These are phyloP conservation scores for Bombycilla garrulus DNA, from an alignment of 2,113 vertebrate species.

Conservation along the genomic window DNA sequence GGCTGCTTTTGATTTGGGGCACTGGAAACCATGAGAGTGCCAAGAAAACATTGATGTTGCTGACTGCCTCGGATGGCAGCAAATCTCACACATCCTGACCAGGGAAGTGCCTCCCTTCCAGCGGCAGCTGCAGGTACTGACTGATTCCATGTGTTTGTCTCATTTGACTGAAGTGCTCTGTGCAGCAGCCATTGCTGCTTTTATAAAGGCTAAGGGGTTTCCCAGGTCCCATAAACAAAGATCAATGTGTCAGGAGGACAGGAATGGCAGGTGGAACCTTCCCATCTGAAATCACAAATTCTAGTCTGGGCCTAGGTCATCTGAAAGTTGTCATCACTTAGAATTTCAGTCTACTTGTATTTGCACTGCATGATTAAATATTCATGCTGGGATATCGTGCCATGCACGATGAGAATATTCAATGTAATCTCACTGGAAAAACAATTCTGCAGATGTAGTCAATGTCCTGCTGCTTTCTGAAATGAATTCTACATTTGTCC, in stretches of 20 bases:
- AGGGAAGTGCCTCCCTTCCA: neutral
- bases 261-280: neutral
- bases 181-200: neutral
- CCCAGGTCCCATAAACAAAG: neutral
- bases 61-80: neutral
- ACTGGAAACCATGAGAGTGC: neutral
- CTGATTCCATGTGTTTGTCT: neutral
- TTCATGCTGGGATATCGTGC: slow-evolving; percentile 21
- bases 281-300: slow-evolving; percentile 13
- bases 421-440: slow-evolving; percentile 20
- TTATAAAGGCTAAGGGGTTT: neutral
- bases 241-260: accelerated
- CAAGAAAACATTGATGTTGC: neutral
- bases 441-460: neutral
- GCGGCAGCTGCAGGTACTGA: neutral
- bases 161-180: neutral
- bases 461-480: neutral
- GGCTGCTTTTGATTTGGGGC: neutral
- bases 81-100: neutral
- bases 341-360: slow-evolving; percentile 47
- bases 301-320: neutral
- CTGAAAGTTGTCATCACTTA: slow-evolving; percentile 30
- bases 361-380: slow-evolving; percentile 50
- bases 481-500: neutral
- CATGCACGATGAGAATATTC: slow-evolving; percentile 21